phyloP scores from a whole-genome alignment of 2,888 invertebrate genomes.

The Cataglyphis albicans region DNA sequence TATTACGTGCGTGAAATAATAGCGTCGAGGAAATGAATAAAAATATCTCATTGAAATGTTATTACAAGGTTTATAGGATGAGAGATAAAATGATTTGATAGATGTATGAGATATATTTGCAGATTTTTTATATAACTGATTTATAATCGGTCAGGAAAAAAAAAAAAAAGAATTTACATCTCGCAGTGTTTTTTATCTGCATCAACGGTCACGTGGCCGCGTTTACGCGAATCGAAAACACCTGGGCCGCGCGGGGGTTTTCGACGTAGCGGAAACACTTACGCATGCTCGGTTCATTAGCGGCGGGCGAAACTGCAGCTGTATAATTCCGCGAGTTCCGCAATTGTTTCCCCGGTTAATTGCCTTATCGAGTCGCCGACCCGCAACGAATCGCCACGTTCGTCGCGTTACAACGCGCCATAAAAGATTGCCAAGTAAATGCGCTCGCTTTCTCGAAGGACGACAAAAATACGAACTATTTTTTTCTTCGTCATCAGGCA shows the following conservation, averaged over 20 bases:
- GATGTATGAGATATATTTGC: background rate
- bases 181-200: slow-evolving; percentile 31
- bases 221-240: slow-evolving; percentile 62
- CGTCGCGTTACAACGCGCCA: slow-evolving; percentile 65
- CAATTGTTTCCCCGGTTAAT: slow-evolving; percentile 74
- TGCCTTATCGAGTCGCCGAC: slow-evolving; percentile 70
- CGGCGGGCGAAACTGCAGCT: slow-evolving; percentile 57
- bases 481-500: slow-evolving; percentile 30
- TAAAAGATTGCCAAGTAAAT: slow-evolving; percentile 57
- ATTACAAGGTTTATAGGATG: background rate
- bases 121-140: background rate
- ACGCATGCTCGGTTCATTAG: slow-evolving; percentile 74
- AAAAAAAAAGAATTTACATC: background rate
- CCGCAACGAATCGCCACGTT: slow-evolving; percentile 61
- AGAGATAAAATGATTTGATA: background rate
- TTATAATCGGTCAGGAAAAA: background rate
- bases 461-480: slow-evolving; percentile 37
- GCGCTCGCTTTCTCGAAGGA: slow-evolving; percentile 43
- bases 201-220: slow-evolving; percentile 36
- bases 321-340: slow-evolving; percentile 65
- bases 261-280: slow-evolving; percentile 63
- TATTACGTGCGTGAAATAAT: background rate
- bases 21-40: background rate
- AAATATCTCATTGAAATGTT: background rate
- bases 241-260: slow-evolving; percentile 64